Evolutionary conservation across 2,113 vertebrate species (phyloP), one percentile per base, ranked within the genome.

Genomic region (Otus sunia): DNA sequence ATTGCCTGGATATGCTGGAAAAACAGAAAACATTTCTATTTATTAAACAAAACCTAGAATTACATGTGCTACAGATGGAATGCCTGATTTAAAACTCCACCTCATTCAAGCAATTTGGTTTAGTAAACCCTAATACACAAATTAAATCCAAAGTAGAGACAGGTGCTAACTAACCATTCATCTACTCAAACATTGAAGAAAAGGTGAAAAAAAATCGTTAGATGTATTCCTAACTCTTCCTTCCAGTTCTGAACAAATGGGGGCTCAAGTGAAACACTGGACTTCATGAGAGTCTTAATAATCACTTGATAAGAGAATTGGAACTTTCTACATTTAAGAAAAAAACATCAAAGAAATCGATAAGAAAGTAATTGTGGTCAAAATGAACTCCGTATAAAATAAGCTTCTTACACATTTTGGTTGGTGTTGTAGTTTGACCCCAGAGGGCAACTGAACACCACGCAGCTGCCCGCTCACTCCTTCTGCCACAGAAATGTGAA

Each of bases 291-390:
- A 37, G 20, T n/a, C 52, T 69, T 89, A 73, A 50, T 88, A 56
- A 86, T 69, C 19, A 20, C 30, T 81, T 19, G 15, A n/a, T 87
- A 74, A 53, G 55, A 86, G 55, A 91, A 89, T n/a, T 55, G 25
- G 74, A 84, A 63, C 47, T 84, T 80, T 58, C 10, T 63, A 12
- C 37, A 26, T 88, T 90, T 78, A 73, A 91, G 84, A 37, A 74
- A 78, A 89, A 95, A 55, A 0, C 9, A 37, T 10, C 8, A 12
- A 83, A 47, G 3, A 91, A 91, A 84, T 95, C 80, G 67, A 58
- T 95, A 87, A 83, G 59, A 69, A 96, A 74, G 41, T 89, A 89
- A 94, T 84, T 76, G 63, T 84, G 66, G 50, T 77, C 22, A 77
- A 45, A 94, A 74, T 58, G 6, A 86, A 58, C 55, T 91, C 53